These are phyloP conservation scores for Euclidia mi DNA, from an alignment of 2,888 invertebrate species.

Conservation along the genomic window DNA sequence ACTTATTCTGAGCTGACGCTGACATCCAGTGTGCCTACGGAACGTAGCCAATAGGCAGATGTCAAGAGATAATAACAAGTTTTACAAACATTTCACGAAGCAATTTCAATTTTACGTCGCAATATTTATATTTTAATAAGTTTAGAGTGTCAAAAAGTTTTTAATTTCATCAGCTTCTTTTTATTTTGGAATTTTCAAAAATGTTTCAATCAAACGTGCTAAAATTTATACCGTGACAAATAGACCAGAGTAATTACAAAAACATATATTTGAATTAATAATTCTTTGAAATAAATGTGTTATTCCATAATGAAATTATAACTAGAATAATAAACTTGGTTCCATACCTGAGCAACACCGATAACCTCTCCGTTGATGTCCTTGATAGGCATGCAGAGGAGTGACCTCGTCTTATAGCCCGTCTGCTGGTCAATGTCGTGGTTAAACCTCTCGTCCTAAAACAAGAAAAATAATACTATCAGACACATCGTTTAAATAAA, in stretches of 20 bases:
- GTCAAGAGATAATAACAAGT: slow-evolving; percentile 57
- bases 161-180: slow-evolving; percentile 59
- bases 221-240: slow-evolving; percentile 45
- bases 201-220: no score
- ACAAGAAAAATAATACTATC: slow-evolving; percentile 60
- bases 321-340: slow-evolving; percentile 6
- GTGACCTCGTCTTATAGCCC: slow-evolving; percentile 97
- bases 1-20: slow-evolving; percentile 47
- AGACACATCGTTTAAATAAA: not conserved
- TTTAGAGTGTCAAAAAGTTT: slow-evolving; percentile 57
- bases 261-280: no score
- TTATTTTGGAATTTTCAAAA: no score
- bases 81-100: slow-evolving; percentile 56
- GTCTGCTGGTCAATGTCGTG: slow-evolving; percentile 98
- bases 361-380: slow-evolving; percentile 98
- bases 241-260: no score
- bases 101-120: slow-evolving; percentile 61
- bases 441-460: slow-evolving; percentile 94
- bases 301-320: not conserved
- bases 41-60: slow-evolving; percentile 46
- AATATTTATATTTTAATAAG: slow-evolving; percentile 59
- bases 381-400: slow-evolving; percentile 98
- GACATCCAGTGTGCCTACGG: slow-evolving; percentile 38
- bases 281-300: not conserved
- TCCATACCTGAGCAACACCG: slow-evolving; percentile 97